Evolutionary conservation across 2,797 vertebrate species (phyloP).

Genomic region (Lepus oiostolus): DNA sequence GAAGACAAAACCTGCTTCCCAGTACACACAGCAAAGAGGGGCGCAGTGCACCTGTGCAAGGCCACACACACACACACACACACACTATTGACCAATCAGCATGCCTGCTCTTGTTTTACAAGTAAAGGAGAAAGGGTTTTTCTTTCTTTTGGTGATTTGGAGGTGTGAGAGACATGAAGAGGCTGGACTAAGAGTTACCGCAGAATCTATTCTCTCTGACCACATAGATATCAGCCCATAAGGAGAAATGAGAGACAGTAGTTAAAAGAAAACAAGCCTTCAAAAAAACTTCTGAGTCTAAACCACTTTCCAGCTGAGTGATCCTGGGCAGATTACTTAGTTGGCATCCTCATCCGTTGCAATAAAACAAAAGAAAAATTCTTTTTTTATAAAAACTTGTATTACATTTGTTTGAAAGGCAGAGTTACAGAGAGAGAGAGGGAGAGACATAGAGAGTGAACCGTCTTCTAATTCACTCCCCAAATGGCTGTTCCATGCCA

Average conservation of each 20-base stretch:
- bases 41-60: rapidly evolving
- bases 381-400: too few species aligned
- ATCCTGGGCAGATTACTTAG: neutral
- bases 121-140: neutral
- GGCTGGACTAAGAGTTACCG: neutral
- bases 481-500: too few species aligned
- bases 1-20: conserved; percentile 61
- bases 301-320: neutral
- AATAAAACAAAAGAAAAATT: neutral
- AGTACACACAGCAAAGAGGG: conserved; percentile 42
- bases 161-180: neutral
- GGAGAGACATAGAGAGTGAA: too few species aligned
- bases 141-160: neutral
- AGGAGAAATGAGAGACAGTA: neutral
- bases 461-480: too few species aligned
- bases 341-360: neutral
- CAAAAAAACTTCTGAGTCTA: neutral
- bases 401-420: too few species aligned
- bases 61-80: neutral
- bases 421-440: too few species aligned
- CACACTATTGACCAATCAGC: neutral
- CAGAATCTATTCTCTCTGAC: neutral
- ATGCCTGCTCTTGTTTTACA: neutral
- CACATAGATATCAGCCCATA: neutral
- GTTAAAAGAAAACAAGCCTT: neutral